phyloP scores from a whole-genome alignment of 2,797 vertebrate genomes.

The Channa striata region DNA sequence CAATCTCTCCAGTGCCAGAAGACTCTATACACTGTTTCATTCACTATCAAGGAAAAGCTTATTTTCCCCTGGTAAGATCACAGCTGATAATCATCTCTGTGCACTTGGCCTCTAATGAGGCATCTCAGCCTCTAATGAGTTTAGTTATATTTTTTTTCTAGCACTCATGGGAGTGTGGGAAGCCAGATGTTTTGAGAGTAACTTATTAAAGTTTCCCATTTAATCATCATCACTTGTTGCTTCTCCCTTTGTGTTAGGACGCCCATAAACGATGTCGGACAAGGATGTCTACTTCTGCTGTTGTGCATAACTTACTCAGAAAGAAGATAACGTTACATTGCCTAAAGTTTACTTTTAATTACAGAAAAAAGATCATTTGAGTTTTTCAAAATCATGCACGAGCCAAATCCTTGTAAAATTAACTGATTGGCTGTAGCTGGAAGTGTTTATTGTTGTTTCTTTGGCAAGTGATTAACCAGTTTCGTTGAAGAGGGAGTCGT shows the following conservation, averaged over 20 bases:
- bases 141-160: slow-evolving; percentile 31
- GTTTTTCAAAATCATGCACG: neutral
- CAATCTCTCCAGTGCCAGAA: slow-evolving; percentile 33
- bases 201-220: slow-evolving; percentile 74
- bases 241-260: slow-evolving; percentile 5
- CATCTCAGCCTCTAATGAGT: slow-evolving; percentile 40
- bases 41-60: slow-evolving; percentile 41
- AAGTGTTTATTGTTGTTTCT: neutral
- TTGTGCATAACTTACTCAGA: neutral
- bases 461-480: slow-evolving; percentile 11
- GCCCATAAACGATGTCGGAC: neutral
- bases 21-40: slow-evolving; percentile 47
- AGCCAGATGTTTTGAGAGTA: slow-evolving; percentile 63
- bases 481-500: neutral
- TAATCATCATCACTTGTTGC: slow-evolving; percentile 47
- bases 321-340: neutral
- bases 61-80: slow-evolving; percentile 31
- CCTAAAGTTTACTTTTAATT: neutral
- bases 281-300: slow-evolving; percentile 7
- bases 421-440: neutral
- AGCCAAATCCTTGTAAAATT: neutral
- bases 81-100: slow-evolving; percentile 37
- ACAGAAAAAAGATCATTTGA: neutral
- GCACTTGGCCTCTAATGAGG: slow-evolving; percentile 34
- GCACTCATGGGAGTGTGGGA: slow-evolving; percentile 49